Percentiles rank a stretch among this genome's conserved stretches.
Conservation (phyloP, 2,113 vertebrate species). For the Mohoua ochrocephala region DNA sequence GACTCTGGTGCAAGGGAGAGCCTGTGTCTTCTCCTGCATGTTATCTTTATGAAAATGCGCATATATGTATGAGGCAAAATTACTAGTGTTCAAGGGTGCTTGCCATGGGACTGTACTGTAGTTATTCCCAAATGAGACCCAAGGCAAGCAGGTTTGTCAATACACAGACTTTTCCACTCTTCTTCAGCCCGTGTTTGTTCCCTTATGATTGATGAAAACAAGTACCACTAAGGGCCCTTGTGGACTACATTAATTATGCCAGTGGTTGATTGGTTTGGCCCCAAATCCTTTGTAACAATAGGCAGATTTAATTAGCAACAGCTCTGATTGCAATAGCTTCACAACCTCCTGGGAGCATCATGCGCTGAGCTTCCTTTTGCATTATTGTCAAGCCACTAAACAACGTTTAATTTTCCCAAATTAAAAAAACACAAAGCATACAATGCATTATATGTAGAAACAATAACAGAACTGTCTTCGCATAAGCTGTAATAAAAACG, state of each 20-base stretch:
- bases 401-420: not conserved
- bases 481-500: not conserved
- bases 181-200: not conserved
- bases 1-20: not conserved
- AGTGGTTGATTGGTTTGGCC: not conserved
- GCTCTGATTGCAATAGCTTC: not conserved
- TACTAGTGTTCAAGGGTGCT: not conserved
- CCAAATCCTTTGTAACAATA: not conserved
- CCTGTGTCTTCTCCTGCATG: not conserved
- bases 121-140: not conserved
- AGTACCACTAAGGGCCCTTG: not conserved
- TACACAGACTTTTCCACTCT: not conserved
- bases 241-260: not conserved
- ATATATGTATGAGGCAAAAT: not conserved
- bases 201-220: not conserved
- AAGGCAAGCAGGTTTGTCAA: not conserved
- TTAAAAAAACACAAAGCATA: not conserved
- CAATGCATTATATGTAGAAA: not conserved
- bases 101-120: not conserved
- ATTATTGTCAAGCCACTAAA: not conserved
- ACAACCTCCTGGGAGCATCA: not conserved
- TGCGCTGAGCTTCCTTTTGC: not conserved
- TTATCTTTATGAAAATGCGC: not conserved
- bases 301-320: conserved; percentile 10
- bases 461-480: conserved; percentile 46